Conservation (phyloP, 2,888 invertebrate genomes). For the Nebria salina region DNA sequence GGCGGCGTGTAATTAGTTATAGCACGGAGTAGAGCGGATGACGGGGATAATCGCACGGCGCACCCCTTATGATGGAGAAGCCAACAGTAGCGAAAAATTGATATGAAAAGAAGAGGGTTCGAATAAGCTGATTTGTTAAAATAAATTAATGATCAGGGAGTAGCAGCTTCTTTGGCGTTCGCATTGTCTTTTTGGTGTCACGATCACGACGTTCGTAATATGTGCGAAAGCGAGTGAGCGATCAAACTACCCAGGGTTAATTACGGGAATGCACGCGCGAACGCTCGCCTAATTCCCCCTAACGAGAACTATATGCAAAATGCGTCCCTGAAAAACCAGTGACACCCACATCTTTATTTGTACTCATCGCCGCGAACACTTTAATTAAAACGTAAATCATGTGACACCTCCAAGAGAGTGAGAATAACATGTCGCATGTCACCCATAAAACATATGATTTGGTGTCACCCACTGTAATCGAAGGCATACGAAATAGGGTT, state of each 20-base stretch:
- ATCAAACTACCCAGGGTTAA: slow-evolving; percentile 59
- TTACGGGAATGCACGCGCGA: slow-evolving; percentile 55
- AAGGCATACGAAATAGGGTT: neutral
- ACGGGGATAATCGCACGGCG: slow-evolving; percentile 35
- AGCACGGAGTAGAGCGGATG: slow-evolving; percentile 34
- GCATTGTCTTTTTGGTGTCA: slow-evolving; percentile 61
- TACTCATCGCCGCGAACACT: neutral
- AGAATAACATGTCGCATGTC: neutral
- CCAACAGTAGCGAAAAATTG: slow-evolving; percentile 55
- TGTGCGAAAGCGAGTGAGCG: neutral
- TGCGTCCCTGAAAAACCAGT: slow-evolving; percentile 48
- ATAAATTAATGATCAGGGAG: slow-evolving; percentile 63
- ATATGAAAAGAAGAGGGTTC: slow-evolving; percentile 56
- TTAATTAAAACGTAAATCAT: slow-evolving; percentile 36
- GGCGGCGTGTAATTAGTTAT: slow-evolving; percentile 41
- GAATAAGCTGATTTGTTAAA: slow-evolving; percentile 63
- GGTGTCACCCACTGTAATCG: neutral
- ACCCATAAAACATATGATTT: neutral
- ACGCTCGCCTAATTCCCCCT: slow-evolving; percentile 59
- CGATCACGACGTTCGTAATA: slow-evolving; percentile 25
- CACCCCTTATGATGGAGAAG: slow-evolving; percentile 4
- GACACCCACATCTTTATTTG: slow-evolving; percentile 8
- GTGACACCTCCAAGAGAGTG: neutral
- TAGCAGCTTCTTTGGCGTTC: slow-evolving; percentile 61
- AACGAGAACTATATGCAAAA: slow-evolving; percentile 63